phyloP scores from a whole-genome alignment of 2,888 invertebrate genomes.

The Sceliomorpha sp. region DNA sequence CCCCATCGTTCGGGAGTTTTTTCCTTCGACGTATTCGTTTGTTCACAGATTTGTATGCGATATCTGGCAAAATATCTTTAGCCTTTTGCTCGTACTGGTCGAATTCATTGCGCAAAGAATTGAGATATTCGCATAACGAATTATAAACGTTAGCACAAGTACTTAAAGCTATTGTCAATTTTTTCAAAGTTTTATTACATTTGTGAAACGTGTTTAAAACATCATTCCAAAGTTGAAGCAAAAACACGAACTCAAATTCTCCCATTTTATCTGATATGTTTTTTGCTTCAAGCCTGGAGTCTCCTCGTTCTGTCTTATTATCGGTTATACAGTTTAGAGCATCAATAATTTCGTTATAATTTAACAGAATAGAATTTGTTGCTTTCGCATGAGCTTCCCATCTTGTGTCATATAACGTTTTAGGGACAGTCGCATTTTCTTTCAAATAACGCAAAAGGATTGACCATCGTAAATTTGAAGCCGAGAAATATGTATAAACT shows the following conservation, averaged over 20 bases:
- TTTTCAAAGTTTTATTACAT: constrained; percentile 6
- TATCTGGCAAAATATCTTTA: background rate
- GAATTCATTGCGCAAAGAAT: background rate
- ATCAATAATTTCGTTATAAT: no score
- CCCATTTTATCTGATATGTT: background rate
- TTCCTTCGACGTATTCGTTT: background rate
- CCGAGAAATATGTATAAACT: no score
- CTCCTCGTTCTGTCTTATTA: no score
- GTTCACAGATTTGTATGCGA: constrained; percentile 1
- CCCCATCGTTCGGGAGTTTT: constrained; percentile 2
- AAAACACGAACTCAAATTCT: constrained; percentile 7
- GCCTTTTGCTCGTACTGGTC: constrained; percentile 1
- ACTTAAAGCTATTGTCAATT: constrained; percentile 2
- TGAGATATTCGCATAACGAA: background rate
- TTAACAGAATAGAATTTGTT: no score
- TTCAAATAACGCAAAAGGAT: no score
- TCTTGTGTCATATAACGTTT: constrained; percentile 19
- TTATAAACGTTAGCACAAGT: constrained; percentile 10
- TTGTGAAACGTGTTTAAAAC: constrained; percentile 9
- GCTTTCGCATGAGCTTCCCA: constrained; percentile 6
- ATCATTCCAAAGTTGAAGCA: constrained; percentile 7
- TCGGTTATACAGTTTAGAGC: no score
- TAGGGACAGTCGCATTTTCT: no score
- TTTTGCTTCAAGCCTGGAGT: no score
- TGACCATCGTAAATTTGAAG: no score